Base-by-base conservation (phyloP, 2,113 vertebrate species). In the Phoxinus phoxinus region DNA sequence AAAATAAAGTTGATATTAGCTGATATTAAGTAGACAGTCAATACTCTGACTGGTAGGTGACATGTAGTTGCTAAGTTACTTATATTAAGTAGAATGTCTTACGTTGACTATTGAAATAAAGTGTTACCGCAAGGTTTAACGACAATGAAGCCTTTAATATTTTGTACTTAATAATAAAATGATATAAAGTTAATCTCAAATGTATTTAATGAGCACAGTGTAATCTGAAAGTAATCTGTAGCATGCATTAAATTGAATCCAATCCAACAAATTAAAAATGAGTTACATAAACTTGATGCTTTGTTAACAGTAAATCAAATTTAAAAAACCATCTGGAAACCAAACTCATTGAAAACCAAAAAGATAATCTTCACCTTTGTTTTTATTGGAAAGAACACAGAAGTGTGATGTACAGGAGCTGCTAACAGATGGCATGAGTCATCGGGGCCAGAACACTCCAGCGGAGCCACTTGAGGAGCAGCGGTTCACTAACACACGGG, bases 351-450 rank as follows among this genome's bases (percentile, higher is more conserved):
- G 27, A 21, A 32, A 77, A 21, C 2, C 27, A 58, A 17, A 77
- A 56, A 35, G 11, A 13, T 10, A 46, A 46, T 21, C 58, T 80
- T 80, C 37, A 80, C 37, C 2, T 80, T 80, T 63, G 19, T 37
- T 9, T 58, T 56, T 23, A 56, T 23, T n/a, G 51, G 51, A 53
- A 72, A 61, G 23, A 65, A 35, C 81, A 75, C 51, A 51, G 6
- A 63, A 51, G 69, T 25, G 23, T 69, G 83, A 27, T 19, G 9
- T 69, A 81, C 30, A 27, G 67, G 61, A 78, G 41, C 41, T 77
- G 30, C 23, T 74, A 81, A 69, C 85, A 88, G 82, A 88, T 86
- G 87, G 85, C 35, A n/a, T 81, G 84, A 87, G 81, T 89, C 84
- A 89, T 84, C 17, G 6, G 30, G 32, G 67, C 41, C 76, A 15